Evolutionary conservation across 2,113 vertebrate species (phyloP), one percentile per base, ranked within the genome.

Genomic region (Onychostruthus taczanowskii): DNA sequence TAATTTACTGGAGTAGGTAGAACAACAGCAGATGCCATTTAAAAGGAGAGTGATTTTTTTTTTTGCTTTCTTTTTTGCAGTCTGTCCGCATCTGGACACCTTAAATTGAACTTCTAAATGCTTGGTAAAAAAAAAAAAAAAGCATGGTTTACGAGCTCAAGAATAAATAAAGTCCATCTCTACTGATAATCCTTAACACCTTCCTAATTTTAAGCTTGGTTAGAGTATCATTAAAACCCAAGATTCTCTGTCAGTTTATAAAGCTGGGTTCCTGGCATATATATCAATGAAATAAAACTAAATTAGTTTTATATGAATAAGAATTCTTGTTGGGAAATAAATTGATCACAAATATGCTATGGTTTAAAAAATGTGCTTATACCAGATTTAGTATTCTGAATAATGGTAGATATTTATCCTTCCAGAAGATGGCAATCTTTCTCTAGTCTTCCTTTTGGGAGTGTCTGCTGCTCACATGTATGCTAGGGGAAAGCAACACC

Each of bases 371-470:
- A 67, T 21, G 58, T 2, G 10, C 1, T 3, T 30, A 5, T 16
- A 49, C 14, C 20, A 56, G 31, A n/a, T 35, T 75, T 67, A 52
- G 8, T 26, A 33, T 52, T 68, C 49, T 69, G 41, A 90, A 67
- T 19, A 87, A 80, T 27, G 41, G 66, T 76, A 93, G 41, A 56
- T 94, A 95, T 93, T 94, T 97, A 94, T 96, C 95, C 93, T 83
- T 93, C 92, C 97, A 95, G 95, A 75, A 97, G 97, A 75, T 97
- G 96, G 95, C 96, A 94, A 87, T 89, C 93, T 96, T 95, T 91
- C 87, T 55, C 88, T 46, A 96, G 64, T 43, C 66, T 82, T 86
- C 44, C 46, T 79, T 77, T 46, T 7, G 2, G 16, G 23, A 83
- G 24, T 8, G 20, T 75, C 31, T 78, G 37, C 47, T 68, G 22